phyloP scores from a whole-genome alignment of 2,888 invertebrate genomes.

The Agonopterix subpropinquella region DNA sequence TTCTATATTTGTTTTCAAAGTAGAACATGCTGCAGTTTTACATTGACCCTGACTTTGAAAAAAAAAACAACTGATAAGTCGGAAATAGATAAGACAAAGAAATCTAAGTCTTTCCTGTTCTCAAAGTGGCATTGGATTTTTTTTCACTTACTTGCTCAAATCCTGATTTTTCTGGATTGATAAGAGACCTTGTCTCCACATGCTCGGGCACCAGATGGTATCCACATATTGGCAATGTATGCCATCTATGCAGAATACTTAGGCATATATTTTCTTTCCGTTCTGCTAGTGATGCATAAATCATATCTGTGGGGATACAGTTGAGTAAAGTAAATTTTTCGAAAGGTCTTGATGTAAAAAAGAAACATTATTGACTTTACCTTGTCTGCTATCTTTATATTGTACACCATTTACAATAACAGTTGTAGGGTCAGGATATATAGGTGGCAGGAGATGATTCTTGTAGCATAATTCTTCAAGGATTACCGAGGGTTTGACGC shows the following conservation, averaged over 20 bases:
- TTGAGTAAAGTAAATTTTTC: too few relatives aligned
- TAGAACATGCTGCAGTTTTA: too few relatives aligned
- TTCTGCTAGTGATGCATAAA: conserved; percentile 52
- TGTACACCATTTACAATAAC: conserved; percentile 50
- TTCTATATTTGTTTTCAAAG: too few relatives aligned
- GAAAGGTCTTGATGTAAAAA: too few relatives aligned
- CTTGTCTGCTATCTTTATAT: conserved; percentile 36
- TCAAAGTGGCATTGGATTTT: too few relatives aligned
- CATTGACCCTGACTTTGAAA: too few relatives aligned
- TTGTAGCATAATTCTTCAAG: conserved; percentile 81
- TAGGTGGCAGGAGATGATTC: conserved; percentile 63
- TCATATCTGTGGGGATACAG: conserved; percentile 19
- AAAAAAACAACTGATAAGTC: too few relatives aligned
- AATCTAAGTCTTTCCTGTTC: too few relatives aligned
- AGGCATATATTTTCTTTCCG: conserved; percentile 85
- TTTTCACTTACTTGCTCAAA: conserved; percentile 29
- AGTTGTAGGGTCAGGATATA: conserved; percentile 33
- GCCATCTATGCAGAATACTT: conserved; percentile 83
- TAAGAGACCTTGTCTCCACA: conserved; percentile 90
- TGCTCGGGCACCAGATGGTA: conserved; percentile 91
- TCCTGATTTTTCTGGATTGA: conserved; percentile 82
- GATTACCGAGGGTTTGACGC: conserved; percentile 81
- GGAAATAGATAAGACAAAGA: too few relatives aligned
- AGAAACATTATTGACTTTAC: conserved; percentile 8
- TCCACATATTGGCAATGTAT: conserved; percentile 85